These are phyloP conservation scores for Rhodeus uyekii DNA, from an alignment of 2,797 vertebrate species.

Conservation along the genomic window DNA sequence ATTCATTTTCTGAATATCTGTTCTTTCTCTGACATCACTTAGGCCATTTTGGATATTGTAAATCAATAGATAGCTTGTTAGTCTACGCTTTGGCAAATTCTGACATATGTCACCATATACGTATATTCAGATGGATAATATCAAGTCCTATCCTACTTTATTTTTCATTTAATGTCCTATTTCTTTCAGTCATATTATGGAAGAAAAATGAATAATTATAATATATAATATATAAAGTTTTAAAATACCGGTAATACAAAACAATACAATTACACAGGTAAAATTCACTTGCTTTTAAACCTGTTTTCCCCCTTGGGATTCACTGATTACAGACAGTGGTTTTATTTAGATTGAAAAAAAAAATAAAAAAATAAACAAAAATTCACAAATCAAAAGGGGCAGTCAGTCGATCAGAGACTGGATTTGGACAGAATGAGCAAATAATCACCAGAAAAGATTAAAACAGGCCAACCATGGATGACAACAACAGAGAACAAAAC, in stretches of 20 bases:
- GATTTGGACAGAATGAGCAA: conserved; percentile 31
- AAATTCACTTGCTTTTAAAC: background rate
- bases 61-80: background rate
- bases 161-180: background rate
- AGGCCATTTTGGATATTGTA: background rate
- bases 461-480: conserved; percentile 22
- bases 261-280: background rate
- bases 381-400: no score
- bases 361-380: no score
- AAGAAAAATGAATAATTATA: no score
- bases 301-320: background rate
- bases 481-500: conserved; percentile 38
- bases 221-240: no score
- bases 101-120: background rate
- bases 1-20: background rate
- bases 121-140: background rate
- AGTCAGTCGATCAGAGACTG: conserved; percentile 24
- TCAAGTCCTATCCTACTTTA: background rate
- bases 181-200: background rate
- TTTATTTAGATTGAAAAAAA: no score
- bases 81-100: background rate
- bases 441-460: conserved; percentile 42
- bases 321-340: no score
- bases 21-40: background rate
- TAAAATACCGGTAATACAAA: no score